Percentiles rank a stretch among this genome's conserved stretches.
phyloP scores from a whole-genome alignment of 2,888 invertebrate genomes.

The Oligia latruncula region DNA sequence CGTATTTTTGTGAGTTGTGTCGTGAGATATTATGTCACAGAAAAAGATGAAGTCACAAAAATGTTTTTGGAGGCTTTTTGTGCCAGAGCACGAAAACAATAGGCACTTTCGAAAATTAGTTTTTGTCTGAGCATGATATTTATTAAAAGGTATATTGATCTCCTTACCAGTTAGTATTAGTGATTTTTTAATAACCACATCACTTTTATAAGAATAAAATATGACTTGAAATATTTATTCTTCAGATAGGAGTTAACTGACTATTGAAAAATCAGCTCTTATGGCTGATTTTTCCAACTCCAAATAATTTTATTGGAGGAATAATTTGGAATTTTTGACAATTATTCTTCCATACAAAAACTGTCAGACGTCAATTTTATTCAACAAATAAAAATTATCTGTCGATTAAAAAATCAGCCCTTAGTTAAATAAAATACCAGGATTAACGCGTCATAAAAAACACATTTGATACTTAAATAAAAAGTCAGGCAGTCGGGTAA shows the following conservation, averaged over 20 bases:
- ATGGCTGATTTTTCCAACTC: no score
- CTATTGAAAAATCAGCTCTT: no score
- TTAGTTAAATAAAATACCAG: background rate
- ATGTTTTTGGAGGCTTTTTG: background rate
- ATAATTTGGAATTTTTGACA: no score
- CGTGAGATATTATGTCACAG: constrained; percentile 17
- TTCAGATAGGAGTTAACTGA: background rate
- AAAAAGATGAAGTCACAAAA: constrained; percentile 4
- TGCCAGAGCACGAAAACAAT: background rate
- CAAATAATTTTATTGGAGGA: no score
- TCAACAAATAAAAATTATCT: background rate
- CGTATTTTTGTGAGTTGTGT: constrained; percentile 24
- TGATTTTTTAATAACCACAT: no score
- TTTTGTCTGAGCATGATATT: background rate
- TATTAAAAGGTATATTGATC: background rate
- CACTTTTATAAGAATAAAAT: no score
- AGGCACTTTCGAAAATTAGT: background rate
- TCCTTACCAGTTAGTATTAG: background rate
- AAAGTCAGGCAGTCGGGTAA: background rate
- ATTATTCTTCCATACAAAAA: no score
- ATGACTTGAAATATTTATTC: background rate
- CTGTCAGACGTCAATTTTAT: no score
- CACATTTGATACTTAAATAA: background rate
- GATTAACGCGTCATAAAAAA: background rate
- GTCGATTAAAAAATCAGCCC: background rate